phyloP scores from a whole-genome alignment of 2,113 vertebrate genomes.

The Puffinus mauretanicus region DNA sequence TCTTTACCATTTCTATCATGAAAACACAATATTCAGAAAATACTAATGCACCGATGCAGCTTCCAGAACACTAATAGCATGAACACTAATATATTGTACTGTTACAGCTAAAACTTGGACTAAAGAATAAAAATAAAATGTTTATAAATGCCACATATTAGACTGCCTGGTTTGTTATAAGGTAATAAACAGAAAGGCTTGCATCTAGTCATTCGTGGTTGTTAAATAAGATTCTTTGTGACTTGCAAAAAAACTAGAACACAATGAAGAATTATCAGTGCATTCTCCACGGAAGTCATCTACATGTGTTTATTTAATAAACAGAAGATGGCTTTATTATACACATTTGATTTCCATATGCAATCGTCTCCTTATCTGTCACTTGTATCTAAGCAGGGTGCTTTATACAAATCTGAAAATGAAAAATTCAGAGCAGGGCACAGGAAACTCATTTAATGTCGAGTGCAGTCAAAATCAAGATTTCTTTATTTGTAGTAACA shows the following conservation, averaged over 20 bases:
- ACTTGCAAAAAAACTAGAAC: constrained; percentile 72
- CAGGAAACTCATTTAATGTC: constrained; percentile 86
- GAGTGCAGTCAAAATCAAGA: constrained; percentile 83
- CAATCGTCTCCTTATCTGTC: constrained; percentile 78
- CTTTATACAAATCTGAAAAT: constrained; percentile 85
- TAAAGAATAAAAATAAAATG: constrained; percentile 11
- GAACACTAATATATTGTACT: background rate
- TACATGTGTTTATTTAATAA: constrained; percentile 86
- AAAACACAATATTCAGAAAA: constrained; percentile 37
- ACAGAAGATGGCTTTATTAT: constrained; percentile 84
- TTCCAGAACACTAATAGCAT: background rate
- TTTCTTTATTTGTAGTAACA: constrained; percentile 87
- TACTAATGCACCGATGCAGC: background rate
- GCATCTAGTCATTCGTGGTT: constrained; percentile 35
- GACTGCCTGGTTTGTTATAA: background rate
- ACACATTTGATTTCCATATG: constrained; percentile 80
- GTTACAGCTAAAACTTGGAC: background rate
- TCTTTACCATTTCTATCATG: background rate
- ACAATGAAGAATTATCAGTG: constrained; percentile 77
- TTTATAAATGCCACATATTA: constrained; percentile 38
- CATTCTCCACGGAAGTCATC: constrained; percentile 73
- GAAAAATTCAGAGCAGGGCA: constrained; percentile 80
- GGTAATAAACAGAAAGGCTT: constrained; percentile 53
- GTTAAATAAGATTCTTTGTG: constrained; percentile 81
- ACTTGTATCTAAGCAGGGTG: constrained; percentile 80